Percentiles rank a stretch among this genome's conserved stretches.
phyloP scores from a whole-genome alignment of 1,140 invertebrate genomes.

The Drosophila takahashii region DNA sequence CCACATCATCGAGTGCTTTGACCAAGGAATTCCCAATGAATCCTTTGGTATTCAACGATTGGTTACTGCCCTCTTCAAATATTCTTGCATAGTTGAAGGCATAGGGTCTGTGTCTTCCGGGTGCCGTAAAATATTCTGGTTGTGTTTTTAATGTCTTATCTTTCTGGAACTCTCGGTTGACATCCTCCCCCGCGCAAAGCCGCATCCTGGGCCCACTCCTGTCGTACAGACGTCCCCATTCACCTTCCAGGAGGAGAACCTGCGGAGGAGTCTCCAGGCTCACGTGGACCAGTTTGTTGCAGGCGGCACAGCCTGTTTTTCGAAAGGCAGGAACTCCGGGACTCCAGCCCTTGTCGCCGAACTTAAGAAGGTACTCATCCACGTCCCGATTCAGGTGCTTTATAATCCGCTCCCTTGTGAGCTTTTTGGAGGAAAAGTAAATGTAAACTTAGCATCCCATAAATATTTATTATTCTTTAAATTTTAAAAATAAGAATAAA shows the following conservation, averaged over 20 bases:
- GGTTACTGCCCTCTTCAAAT: background rate
- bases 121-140: background rate
- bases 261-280: constrained; percentile 6
- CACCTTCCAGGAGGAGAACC: constrained; percentile 1
- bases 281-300: constrained; percentile 2
- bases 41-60: background rate
- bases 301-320: background rate
- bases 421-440: background rate
- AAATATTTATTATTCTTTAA: too few relatives aligned
- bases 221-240: background rate
- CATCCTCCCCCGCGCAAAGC: constrained; percentile 2
- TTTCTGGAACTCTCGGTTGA: background rate
- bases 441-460: background rate
- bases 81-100: constrained; percentile 6
- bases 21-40: background rate
- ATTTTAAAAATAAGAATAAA: too few relatives aligned
- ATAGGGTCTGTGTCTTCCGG: constrained; percentile 1
- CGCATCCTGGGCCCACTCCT: constrained; percentile 1
- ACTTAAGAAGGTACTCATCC: constrained; percentile 22
- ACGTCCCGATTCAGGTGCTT: constrained; percentile 15
- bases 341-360: constrained; percentile 14
- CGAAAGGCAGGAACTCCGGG: constrained; percentile 4
- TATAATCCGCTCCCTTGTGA: constrained; percentile 12
- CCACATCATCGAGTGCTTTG: background rate
- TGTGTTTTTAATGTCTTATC: too few relatives aligned